Conservation (phyloP, 2,113 vertebrate species). For the Trinectes maculatus region DNA sequence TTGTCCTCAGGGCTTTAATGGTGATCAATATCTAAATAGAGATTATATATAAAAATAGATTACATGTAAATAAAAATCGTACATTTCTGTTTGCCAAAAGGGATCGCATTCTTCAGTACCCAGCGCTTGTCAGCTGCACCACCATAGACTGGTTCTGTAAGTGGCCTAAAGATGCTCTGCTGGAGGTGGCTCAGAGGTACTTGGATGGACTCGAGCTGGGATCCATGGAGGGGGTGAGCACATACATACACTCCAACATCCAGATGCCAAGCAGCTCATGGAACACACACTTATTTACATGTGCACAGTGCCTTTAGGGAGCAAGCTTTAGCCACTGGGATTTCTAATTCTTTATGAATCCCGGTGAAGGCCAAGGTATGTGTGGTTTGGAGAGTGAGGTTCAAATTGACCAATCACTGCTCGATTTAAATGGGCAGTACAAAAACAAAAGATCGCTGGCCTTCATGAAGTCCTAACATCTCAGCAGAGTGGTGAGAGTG, state of each 20-base stretch:
- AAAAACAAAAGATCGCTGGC: too few relatives aligned
- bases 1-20: neutral
- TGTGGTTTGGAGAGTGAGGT: too few relatives aligned
- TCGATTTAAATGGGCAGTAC: too few relatives aligned
- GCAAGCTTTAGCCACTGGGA: too few relatives aligned
- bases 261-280: too few relatives aligned
- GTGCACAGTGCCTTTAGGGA: too few relatives aligned
- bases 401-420: too few relatives aligned
- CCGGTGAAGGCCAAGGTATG: too few relatives aligned
- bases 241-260: constrained; percentile 1
- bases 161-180: constrained; percentile 88
- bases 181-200: constrained; percentile 90
- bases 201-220: constrained; percentile 84
- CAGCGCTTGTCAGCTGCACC: constrained; percentile 90
- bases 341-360: too few relatives aligned
- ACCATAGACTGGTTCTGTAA: constrained; percentile 93
- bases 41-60: neutral
- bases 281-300: neutral
- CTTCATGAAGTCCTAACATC: too few relatives aligned
- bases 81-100: constrained; percentile 62
- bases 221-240: constrained; percentile 80
- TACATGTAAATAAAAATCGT: neutral
- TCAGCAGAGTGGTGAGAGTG: too few relatives aligned
- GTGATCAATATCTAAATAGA: neutral
- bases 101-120: constrained; percentile 89